Conservation (phyloP, 2,113 vertebrate species). For the Phalacrocorax aristotelis region DNA sequence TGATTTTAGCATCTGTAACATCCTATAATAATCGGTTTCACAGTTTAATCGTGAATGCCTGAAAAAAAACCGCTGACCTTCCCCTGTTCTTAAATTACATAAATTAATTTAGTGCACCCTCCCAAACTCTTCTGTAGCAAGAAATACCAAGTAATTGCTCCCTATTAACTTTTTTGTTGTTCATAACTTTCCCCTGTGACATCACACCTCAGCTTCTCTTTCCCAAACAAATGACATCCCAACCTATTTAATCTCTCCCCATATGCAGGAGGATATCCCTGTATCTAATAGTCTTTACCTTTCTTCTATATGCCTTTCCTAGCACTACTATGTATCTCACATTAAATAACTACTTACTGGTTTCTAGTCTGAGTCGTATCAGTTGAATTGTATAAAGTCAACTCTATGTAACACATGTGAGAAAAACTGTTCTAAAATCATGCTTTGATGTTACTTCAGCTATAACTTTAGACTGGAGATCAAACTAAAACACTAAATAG, state of each 20-base stretch:
- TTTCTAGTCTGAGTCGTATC: neutral
- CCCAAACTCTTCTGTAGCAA: neutral
- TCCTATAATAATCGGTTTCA: neutral
- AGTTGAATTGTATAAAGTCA: conserved; percentile 38
- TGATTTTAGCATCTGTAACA: neutral
- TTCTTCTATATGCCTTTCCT: neutral
- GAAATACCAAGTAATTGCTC: neutral
- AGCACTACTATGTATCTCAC: neutral
- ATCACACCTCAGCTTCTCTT: neutral
- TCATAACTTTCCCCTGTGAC: neutral
- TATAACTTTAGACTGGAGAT: conserved; percentile 36
- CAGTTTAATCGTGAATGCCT: neutral
- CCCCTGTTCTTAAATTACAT: neutral
- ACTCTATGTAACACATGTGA: conserved; percentile 28
- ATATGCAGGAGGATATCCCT: neutral
- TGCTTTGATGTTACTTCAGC: conserved; percentile 59
- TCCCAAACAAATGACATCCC: neutral
- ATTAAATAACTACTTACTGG: neutral
- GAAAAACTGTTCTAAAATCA: conserved; percentile 30
- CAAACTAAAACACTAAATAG: conserved; percentile 40
- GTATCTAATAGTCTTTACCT: neutral
- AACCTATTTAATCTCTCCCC: neutral
- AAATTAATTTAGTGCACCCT: conserved; percentile 4
- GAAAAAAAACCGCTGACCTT: neutral
- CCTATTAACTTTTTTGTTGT: neutral